Conservation (phyloP, 2,113 vertebrate genomes). For the Etia nguti region DNA sequence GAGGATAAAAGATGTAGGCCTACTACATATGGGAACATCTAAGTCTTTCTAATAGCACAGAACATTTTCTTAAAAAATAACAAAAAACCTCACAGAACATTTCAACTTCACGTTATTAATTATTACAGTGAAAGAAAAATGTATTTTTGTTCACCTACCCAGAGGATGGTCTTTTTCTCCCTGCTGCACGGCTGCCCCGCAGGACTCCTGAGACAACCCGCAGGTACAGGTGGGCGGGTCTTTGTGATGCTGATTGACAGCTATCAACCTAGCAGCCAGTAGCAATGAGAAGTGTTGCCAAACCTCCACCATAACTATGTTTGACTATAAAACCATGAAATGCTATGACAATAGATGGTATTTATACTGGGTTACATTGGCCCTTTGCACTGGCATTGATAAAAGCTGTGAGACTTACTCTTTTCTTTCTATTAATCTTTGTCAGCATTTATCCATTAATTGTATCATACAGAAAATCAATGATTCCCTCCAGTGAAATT, state of each 20-base stretch:
- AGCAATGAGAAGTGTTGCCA: background rate
- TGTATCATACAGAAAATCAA: fast-evolving
- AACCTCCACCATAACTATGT: background rate
- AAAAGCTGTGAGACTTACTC: background rate
- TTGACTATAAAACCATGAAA: background rate
- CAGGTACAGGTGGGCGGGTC: constrained; percentile 15
- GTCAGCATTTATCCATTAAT: fast-evolving
- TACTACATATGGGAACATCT: background rate
- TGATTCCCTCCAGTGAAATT: fast-evolving
- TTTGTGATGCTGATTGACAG: background rate
- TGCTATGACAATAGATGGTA: fast-evolving
- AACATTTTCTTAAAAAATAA: fast-evolving
- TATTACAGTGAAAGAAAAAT: background rate
- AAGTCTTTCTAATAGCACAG: background rate
- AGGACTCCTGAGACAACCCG: background rate
- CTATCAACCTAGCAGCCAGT: background rate
- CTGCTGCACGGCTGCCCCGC: fast-evolving
- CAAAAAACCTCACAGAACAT: background rate
- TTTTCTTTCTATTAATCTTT: background rate
- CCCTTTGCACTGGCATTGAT: background rate
- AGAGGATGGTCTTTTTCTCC: background rate
- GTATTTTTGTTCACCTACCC: background rate
- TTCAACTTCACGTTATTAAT: background rate
- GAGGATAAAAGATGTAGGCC: background rate
- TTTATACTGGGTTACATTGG: fast-evolving